Conservation (phyloP, 2,888 invertebrate species). For the Lasioglossum marginatum region DNA sequence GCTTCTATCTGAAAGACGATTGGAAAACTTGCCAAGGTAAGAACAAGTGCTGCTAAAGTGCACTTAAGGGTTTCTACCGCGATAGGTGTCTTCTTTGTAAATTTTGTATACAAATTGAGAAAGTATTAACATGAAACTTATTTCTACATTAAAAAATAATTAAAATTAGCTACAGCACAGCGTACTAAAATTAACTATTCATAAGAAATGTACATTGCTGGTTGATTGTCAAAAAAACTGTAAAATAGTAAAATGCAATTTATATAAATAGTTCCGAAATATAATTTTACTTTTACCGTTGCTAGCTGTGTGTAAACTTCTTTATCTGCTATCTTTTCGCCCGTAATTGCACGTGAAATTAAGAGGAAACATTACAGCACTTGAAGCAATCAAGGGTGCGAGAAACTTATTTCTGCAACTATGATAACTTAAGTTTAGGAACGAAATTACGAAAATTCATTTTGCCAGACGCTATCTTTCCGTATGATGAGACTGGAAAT, state of each 20-base stretch:
- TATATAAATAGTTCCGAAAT: neutral
- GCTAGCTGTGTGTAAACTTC: neutral
- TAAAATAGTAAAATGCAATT: neutral
- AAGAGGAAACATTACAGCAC: neutral
- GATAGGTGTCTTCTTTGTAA: neutral
- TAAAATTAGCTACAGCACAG: too few relatives aligned
- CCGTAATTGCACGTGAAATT: neutral
- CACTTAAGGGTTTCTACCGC: neutral
- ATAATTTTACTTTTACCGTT: neutral
- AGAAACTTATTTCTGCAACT: neutral
- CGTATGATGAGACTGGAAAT: neutral
- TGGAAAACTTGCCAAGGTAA: slow-evolving; percentile 80
- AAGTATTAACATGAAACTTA: neutral
- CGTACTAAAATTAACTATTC: too few relatives aligned
- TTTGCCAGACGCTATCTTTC: neutral
- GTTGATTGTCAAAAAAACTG: too few relatives aligned
- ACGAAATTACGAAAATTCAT: neutral
- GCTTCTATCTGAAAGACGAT: slow-evolving; percentile 76
- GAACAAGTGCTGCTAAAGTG: neutral
- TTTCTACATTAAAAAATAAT: neutral
- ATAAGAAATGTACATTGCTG: too few relatives aligned
- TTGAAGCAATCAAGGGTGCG: neutral
- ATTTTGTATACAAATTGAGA: neutral
- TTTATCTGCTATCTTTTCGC: neutral
- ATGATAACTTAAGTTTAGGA: neutral